A percentile compares a stretch with the other conserved stretches of the same genome.
These are phyloP conservation scores for Xestia ashworthii DNA, from an alignment of 2,888 invertebrate genomes.

Conservation along the genomic window DNA sequence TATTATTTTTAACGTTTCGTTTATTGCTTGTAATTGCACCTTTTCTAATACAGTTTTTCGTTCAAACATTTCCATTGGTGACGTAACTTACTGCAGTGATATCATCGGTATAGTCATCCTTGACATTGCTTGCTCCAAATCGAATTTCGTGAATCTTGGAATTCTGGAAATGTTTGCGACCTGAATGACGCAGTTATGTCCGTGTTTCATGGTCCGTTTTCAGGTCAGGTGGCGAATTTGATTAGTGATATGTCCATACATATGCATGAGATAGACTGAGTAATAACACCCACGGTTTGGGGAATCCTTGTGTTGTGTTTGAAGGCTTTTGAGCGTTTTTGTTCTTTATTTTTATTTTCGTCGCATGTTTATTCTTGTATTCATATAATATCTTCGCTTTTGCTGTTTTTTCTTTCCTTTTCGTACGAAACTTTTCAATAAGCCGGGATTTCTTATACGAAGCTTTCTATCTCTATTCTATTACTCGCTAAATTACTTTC, in stretches of 20 bases:
- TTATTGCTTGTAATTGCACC: conserved; percentile 45
- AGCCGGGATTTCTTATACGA: background rate
- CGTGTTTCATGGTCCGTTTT: conserved; percentile 43
- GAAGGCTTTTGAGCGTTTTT: background rate
- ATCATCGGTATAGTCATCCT: conserved; percentile 47
- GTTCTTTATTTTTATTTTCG: background rate
- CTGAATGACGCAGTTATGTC: conserved; percentile 40
- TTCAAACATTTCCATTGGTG: conserved; percentile 36
- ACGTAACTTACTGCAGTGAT: conserved; percentile 47
- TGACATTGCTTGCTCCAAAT: conserved; percentile 24
- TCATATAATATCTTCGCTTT: background rate
- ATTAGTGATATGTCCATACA: conserved; percentile 30
- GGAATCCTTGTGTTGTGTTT: background rate
- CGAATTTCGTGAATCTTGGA: conserved; percentile 34
- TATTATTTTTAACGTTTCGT: conserved; percentile 36
- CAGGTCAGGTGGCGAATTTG: conserved; percentile 40
- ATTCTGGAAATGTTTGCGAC: conserved; percentile 36
- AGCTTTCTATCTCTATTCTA: background rate
- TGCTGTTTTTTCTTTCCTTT: background rate
- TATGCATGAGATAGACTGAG: conserved; percentile 27
- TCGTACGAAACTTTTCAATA: background rate
- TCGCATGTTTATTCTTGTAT: background rate
- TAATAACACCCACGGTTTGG: conserved; percentile 31
- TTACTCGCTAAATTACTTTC: background rate
- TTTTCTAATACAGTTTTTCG: conserved; percentile 46